Conservation (phyloP, 1,140 invertebrate species). For the Augochlora pura region DNA sequence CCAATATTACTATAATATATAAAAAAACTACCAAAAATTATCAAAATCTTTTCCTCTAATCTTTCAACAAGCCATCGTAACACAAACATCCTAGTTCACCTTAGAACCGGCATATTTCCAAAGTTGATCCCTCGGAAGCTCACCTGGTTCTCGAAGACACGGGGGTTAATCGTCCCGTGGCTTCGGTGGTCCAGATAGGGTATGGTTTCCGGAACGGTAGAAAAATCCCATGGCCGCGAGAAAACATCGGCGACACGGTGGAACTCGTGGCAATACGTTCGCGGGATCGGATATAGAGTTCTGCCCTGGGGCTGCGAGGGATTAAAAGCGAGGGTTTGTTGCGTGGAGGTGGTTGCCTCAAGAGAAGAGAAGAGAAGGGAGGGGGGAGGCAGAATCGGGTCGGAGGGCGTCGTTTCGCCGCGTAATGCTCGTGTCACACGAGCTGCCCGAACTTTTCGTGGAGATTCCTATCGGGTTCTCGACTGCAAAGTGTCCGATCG, state of each 20-base stretch:
- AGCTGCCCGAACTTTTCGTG: constrained; percentile 42
- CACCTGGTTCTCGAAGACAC: too few relatives aligned
- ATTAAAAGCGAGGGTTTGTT: constrained; percentile 58
- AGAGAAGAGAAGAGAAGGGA: too few relatives aligned
- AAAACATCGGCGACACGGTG: background rate
- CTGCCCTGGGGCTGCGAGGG: constrained; percentile 51
- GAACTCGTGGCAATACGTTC: constrained; percentile 5
- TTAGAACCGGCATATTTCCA: background rate
- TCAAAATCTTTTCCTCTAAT: too few relatives aligned
- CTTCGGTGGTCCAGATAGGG: background rate
- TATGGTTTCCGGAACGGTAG: background rate
- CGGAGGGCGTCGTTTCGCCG: constrained; percentile 33
- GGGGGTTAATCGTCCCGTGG: background rate
- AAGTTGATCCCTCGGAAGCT: too few relatives aligned
- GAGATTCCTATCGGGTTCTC: constrained; percentile 54
- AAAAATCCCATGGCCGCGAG: background rate
- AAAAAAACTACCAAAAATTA: too few relatives aligned
- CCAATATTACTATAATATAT: too few relatives aligned
- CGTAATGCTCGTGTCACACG: constrained; percentile 58
- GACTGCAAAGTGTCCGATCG: constrained; percentile 45
- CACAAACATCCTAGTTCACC: too few relatives aligned
- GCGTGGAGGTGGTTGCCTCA: constrained; percentile 30
- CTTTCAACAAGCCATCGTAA: too few relatives aligned
- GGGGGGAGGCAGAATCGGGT: too few relatives aligned
- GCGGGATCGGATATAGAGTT: constrained; percentile 42